A percentile compares a stretch with the other conserved stretches of the same genome.
These are phyloP conservation scores for Clivina fossor DNA, from an alignment of 2,888 invertebrate species.

Conservation along the genomic window DNA sequence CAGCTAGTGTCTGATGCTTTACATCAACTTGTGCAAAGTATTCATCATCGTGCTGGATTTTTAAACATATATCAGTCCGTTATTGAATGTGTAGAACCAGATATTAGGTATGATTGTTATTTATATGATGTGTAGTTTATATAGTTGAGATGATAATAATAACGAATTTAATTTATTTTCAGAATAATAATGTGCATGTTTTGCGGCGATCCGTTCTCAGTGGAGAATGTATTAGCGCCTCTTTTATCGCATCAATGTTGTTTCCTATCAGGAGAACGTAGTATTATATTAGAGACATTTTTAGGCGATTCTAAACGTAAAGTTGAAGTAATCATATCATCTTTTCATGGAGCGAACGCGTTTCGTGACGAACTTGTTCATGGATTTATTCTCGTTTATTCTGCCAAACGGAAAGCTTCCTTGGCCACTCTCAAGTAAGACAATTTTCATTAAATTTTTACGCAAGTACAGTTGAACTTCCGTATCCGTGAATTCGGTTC, in stretches of 20 bases:
- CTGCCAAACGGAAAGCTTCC: constrained; percentile 92
- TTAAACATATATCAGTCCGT: constrained; percentile 72
- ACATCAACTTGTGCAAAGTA: constrained; percentile 72
- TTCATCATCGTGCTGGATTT: constrained; percentile 76
- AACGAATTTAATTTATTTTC: constrained; percentile 44
- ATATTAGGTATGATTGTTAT: constrained; percentile 71
- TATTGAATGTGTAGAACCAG: constrained; percentile 79
- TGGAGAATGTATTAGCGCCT: constrained; percentile 86
- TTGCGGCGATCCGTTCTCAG: constrained; percentile 91
- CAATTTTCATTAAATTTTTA: constrained; percentile 11
- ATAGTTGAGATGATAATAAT: not conserved
- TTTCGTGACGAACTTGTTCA: constrained; percentile 91
- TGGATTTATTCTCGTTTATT: constrained; percentile 93
- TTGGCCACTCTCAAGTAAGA: constrained; percentile 85
- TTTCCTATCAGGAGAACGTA: constrained; percentile 81
- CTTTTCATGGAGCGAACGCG: constrained; percentile 92
- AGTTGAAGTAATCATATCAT: constrained; percentile 87
- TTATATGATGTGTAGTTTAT: not conserved
- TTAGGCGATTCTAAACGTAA: constrained; percentile 87
- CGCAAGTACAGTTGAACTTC: no score
- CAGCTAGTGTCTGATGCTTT: constrained; percentile 71
- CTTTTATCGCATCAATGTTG: constrained; percentile 85
- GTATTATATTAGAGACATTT: constrained; percentile 89
- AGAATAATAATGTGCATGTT: constrained; percentile 95
- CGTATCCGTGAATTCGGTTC: no score